Percentiles rank a stretch among this genome's conserved stretches.
These are phyloP conservation scores for Leucoptera coffeella DNA, from an alignment of 2,888 invertebrate species.

Conservation along the genomic window DNA sequence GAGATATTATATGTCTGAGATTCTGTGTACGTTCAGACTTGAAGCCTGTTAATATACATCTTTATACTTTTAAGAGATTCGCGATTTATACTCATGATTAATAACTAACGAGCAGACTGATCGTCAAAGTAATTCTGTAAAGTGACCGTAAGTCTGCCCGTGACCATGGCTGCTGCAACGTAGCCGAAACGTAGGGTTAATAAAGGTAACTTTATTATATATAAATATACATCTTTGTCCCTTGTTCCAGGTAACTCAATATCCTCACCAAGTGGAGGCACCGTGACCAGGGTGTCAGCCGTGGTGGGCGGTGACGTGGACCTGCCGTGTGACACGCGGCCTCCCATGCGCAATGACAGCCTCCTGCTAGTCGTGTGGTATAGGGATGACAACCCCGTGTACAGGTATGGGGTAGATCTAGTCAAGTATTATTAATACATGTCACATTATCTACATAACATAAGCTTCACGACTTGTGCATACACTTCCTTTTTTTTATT, in stretches of 20 bases:
- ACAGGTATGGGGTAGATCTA: conserved; percentile 57
- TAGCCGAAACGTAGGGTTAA: not conserved
- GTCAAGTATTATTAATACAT: too few relatives aligned
- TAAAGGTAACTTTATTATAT: not conserved
- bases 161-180: not conserved
- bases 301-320: conserved; percentile 72
- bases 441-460: too few relatives aligned
- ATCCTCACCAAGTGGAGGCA: conserved; percentile 22
- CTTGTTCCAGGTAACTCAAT: not conserved
- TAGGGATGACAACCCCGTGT: conserved; percentile 82
- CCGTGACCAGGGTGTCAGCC: conserved; percentile 56
- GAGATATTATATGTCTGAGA: too few relatives aligned
- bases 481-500: too few relatives aligned
- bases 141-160: not conserved
- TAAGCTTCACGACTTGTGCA: too few relatives aligned
- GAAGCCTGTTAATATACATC: too few relatives aligned
- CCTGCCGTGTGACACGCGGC: conserved; percentile 79
- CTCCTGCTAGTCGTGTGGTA: conserved; percentile 87
- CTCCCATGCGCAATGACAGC: conserved; percentile 72
- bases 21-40: too few relatives aligned
- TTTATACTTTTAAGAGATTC: too few relatives aligned
- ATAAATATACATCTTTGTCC: not conserved
- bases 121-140: too few relatives aligned
- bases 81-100: too few relatives aligned
- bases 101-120: too few relatives aligned